A percentile compares a stretch with the other conserved stretches of the same genome.
phyloP scores from a whole-genome alignment of 2,797 vertebrate species.

The Decapterus maruadsi region DNA sequence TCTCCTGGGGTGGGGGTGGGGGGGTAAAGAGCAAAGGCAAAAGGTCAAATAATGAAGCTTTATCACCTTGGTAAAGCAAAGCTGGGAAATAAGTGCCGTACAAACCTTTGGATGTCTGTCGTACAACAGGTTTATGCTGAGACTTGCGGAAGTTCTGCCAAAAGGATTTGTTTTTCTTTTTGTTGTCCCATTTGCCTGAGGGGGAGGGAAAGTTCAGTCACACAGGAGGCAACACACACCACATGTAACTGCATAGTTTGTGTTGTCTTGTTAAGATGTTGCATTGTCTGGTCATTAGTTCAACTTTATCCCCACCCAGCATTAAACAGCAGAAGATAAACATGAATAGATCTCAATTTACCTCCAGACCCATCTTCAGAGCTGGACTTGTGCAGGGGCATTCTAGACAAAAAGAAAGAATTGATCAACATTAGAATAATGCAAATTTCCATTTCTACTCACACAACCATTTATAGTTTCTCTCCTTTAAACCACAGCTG shows the following conservation, averaged over 20 bases:
- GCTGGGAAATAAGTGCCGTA: neutral
- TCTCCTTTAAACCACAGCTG: neutral
- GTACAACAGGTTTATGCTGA: slow-evolving; percentile 91
- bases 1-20: slow-evolving; percentile 87
- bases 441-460: no score
- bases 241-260: neutral
- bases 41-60: slow-evolving; percentile 16
- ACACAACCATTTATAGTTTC: neutral
- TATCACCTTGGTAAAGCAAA: neutral
- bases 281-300: neutral
- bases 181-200: slow-evolving; percentile 96
- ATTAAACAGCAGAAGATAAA: neutral
- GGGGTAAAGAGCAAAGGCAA: neutral
- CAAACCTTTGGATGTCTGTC: slow-evolving; percentile 96
- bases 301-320: neutral
- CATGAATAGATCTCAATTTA: slow-evolving; percentile 74
- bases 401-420: slow-evolving; percentile 79
- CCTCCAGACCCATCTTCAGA: slow-evolving; percentile 96
- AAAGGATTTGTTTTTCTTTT: slow-evolving; percentile 99
- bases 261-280: no score
- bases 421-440: neutral
- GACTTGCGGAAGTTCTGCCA: slow-evolving; percentile 99
- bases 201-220: slow-evolving; percentile 39
- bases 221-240: neutral
- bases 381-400: slow-evolving; percentile 95